Evolutionary conservation across 2,113 vertebrate species (phyloP), one percentile per base, ranked within the genome.

Genomic region (Ammodytes marinus): DNA sequence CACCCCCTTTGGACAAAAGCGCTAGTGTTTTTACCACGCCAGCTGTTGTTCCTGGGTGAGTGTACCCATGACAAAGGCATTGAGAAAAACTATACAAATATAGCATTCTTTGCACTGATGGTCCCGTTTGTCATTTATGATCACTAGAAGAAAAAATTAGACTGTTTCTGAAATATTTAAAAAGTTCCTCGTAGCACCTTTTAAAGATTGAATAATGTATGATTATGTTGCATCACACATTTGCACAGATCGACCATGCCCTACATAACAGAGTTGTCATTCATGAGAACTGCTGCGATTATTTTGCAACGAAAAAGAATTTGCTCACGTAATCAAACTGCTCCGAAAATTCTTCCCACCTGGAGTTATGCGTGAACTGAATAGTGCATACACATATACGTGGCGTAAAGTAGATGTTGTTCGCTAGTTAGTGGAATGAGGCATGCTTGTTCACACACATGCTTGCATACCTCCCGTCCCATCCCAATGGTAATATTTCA

Each of bases 401-500:
- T 72, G 86, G 27, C 27, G 27, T 27, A 27, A 27, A 27, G 27
- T 79, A 15, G 68, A 72, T 27, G 84, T 77, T 77, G 74, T 86
- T 27, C 27, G 27, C 27, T 88, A 74, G 76, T 67, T 55, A 74
- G 75, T 71, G 78, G 88, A 88, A 88, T 52, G 79, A 84, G 27
- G 83, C 67, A 73, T 82, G 86, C 80, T 90, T 85, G 88, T 86
- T 89, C 68, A 60, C 87, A 85, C 88, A 87, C 91, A 91, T 85
- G 84, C 87, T 27, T 83, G 84, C 87, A 90, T 91, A 89, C 78
- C 89, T 88, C 84, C 77, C 80, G 82, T 94, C 88, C 79, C 86
- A 87, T 87, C 84, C 89, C 72, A 15, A 50, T 75, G 86, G 77
- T 54, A 69, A 92, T 88, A 93, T 92, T 88, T 92, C 89, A 93